A percentile compares a stretch with the other conserved stretches of the same genome.
Evolutionary conservation across 2,113 vertebrate genomes (phyloP).

Genomic region (Pteronura brasiliensis): DNA sequence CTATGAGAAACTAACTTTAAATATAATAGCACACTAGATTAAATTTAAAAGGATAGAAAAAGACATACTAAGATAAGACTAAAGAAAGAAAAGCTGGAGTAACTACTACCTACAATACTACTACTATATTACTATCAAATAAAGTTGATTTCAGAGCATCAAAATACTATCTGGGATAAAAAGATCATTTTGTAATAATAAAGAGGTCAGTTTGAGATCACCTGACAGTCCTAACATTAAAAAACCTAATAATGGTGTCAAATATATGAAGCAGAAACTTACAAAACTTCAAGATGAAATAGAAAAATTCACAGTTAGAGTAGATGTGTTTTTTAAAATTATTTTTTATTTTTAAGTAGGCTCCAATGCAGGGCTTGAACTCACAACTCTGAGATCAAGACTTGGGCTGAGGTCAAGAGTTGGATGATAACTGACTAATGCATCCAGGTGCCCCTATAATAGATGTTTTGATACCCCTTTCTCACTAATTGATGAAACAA

Average conservation of each 20-base stretch:
- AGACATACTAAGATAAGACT: not conserved
- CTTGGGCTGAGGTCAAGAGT: not conserved
- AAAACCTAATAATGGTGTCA: not conserved
- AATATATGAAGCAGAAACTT: not conserved
- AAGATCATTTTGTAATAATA: not conserved
- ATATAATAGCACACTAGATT: not conserved
- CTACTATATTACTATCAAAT: not conserved
- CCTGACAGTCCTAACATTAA: not conserved
- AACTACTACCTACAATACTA: not conserved
- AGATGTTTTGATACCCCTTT: not conserved
- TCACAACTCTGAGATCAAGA: not conserved
- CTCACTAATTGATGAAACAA: not conserved
- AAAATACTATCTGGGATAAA: not conserved
- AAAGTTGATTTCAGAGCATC: not conserved
- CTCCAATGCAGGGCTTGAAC: not conserved
- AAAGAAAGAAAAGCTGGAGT: not conserved
- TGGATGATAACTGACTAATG: not conserved
- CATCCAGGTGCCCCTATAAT: not conserved
- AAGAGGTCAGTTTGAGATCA: not conserved
- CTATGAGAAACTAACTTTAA: not conserved
- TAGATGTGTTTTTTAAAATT: not conserved
- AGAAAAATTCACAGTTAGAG: not conserved
- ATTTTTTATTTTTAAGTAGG: not conserved
- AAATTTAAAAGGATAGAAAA: not conserved
- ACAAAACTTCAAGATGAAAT: not conserved